Percentiles rank a stretch among this genome's conserved stretches.
These are phyloP conservation scores for Hyles lineata DNA, from an alignment of 2,888 invertebrate species.

Conservation along the genomic window DNA sequence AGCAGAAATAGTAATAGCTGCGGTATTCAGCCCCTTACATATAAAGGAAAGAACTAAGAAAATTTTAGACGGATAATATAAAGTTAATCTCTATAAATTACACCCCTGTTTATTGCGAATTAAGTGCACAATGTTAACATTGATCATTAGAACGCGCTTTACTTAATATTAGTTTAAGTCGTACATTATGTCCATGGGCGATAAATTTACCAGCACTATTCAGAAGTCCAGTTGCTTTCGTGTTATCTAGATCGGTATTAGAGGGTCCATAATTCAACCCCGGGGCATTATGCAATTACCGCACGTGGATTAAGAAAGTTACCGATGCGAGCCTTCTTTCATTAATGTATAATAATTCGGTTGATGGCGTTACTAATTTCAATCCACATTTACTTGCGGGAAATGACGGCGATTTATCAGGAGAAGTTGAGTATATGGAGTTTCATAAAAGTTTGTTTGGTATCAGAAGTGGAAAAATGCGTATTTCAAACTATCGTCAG, in stretches of 20 bases:
- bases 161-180: conserved; percentile 12
- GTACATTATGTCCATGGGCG: conserved; percentile 32
- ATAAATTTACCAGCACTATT: conserved; percentile 61
- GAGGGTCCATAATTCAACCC: conserved; percentile 60
- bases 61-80: not conserved
- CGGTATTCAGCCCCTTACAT: no score
- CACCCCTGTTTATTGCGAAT: conserved; percentile 13
- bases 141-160: conserved; percentile 20
- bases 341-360: not conserved
- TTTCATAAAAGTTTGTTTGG: not conserved
- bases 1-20: no score
- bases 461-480: no score
- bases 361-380: not conserved
- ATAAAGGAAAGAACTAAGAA: no score
- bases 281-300: conserved; percentile 56
- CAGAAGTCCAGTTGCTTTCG: conserved; percentile 49
- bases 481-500: no score
- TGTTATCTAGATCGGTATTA: conserved; percentile 67
- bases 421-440: not conserved
- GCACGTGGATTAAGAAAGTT: conserved; percentile 49
- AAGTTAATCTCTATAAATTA: not conserved
- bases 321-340: not conserved
- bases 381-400: not conserved
- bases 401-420: not conserved
- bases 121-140: conserved; percentile 14